Evolutionary conservation across 2,888 invertebrate genomes (phyloP).

Genomic region (Thereva nobilitata): DNA sequence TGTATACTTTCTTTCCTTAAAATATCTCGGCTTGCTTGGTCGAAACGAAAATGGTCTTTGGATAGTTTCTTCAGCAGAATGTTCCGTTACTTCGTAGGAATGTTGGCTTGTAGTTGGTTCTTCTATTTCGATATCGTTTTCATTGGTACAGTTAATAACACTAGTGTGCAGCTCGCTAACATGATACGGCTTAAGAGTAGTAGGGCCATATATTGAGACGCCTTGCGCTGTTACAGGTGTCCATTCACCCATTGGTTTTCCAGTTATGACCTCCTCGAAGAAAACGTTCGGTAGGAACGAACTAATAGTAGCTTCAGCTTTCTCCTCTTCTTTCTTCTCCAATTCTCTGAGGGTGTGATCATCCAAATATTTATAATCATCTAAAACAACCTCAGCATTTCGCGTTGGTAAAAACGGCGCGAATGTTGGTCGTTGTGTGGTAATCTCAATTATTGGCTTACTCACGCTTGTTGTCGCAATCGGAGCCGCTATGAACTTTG

Average conservation of each 20-base stretch:
- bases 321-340: slow-evolving; percentile 54
- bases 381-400: background rate
- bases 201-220: background rate
- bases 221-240: slow-evolving; percentile 44
- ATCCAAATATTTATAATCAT: slow-evolving; percentile 41
- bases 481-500: slow-evolving; percentile 41
- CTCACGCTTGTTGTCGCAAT: background rate
- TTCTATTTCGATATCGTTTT: background rate
- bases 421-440: too few relatives aligned
- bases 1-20: background rate
- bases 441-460: too few relatives aligned
- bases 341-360: slow-evolving; percentile 47
- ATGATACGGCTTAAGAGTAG: slow-evolving; percentile 14
- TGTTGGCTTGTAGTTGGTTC: background rate
- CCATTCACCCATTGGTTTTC: slow-evolving; percentile 52
- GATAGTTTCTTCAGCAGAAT: slow-evolving; percentile 31
- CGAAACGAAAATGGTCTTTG: slow-evolving; percentile 12
- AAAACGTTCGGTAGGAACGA: slow-evolving; percentile 16
- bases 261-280: slow-evolving; percentile 47
- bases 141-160: background rate
- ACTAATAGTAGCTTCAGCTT: slow-evolving; percentile 49
- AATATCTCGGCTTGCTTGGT: background rate
- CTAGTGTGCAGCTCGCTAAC: slow-evolving; percentile 22
- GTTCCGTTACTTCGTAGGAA: slow-evolving; percentile 32
- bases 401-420: too few relatives aligned